phyloP scores from a whole-genome alignment of 1,140 invertebrate species.

The Aphelinus atriplicis region DNA sequence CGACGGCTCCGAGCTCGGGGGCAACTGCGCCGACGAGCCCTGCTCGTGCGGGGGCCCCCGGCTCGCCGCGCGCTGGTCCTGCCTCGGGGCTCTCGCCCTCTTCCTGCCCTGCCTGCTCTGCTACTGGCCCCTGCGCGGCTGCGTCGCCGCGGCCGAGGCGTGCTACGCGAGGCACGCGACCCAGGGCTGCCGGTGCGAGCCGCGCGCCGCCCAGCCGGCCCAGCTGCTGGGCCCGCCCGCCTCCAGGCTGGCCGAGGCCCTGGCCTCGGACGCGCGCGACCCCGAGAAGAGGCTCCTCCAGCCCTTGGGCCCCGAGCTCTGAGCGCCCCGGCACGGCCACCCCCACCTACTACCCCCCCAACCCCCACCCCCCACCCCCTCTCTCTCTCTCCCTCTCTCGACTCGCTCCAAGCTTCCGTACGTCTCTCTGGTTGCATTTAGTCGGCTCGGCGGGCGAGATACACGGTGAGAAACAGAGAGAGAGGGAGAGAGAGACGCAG shows the following conservation, averaged over 20 bases:
- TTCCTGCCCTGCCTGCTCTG: slow-evolving; percentile 88
- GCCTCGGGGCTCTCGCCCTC: slow-evolving; percentile 81
- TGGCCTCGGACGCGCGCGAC: slow-evolving; percentile 57
- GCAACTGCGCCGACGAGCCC: slow-evolving; percentile 81
- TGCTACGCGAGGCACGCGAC: slow-evolving; percentile 82
- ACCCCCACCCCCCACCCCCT: slow-evolving; percentile 59
- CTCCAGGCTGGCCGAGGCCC: slow-evolving; percentile 44
- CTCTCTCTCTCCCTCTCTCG: not conserved
- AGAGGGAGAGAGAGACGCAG: not conserved
- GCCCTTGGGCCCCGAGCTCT: slow-evolving; percentile 61
- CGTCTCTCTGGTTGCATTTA: too few relatives aligned
- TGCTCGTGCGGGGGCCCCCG: slow-evolving; percentile 82
- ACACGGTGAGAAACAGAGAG: not conserved
- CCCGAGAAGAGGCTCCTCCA: slow-evolving; percentile 63
- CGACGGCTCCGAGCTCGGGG: slow-evolving; percentile 4
- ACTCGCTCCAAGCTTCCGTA: not conserved
- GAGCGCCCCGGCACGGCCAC: slow-evolving; percentile 57
- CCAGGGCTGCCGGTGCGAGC: slow-evolving; percentile 74
- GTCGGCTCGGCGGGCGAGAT: too few relatives aligned
- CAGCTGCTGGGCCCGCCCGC: not conserved
- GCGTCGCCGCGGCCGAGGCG: slow-evolving; percentile 79
- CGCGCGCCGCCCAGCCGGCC: slow-evolving; percentile 55
- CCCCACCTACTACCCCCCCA: slow-evolving; percentile 50
- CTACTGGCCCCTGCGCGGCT: slow-evolving; percentile 90
- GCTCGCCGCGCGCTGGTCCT: slow-evolving; percentile 81